Evolutionary conservation across 2,888 invertebrate genomes (phyloP).

Genomic region (Apamea crenata): DNA sequence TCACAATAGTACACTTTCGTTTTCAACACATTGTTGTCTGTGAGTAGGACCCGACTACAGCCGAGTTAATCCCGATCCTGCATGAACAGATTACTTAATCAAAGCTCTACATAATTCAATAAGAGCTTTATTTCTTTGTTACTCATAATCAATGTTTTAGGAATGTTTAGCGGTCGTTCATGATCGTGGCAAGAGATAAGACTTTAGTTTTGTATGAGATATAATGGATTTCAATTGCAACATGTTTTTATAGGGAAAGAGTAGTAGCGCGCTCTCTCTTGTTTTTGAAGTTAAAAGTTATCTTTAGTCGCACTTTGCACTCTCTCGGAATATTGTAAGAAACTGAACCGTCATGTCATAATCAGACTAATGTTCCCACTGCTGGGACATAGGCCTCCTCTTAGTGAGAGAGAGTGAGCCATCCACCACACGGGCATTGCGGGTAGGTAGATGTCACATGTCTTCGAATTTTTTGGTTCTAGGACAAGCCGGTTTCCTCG

Average conservation of each 20-base stretch:
- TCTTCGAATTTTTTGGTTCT: no score
- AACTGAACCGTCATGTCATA: background rate
- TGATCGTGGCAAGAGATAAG: background rate
- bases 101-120: background rate
- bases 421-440: no score
- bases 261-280: background rate
- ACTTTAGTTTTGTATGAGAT: background rate
- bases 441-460: no score
- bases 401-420: no score
- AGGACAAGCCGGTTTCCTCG: no score
- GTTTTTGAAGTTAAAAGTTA: background rate
- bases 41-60: background rate
- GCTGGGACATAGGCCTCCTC: no score
- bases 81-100: slow-evolving; percentile 14
- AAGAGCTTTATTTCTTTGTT: background rate
- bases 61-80: slow-evolving; percentile 18
- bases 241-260: background rate
- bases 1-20: slow-evolving; percentile 41
- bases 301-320: background rate
- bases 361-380: no score
- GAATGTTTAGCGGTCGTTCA: background rate
- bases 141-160: background rate
- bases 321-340: background rate
- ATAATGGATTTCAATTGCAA: background rate
- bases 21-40: slow-evolving; percentile 45